Percentiles rank a stretch among this genome's conserved stretches.
Evolutionary conservation across 2,888 invertebrate genomes (phyloP).

Genomic region (Cyaniris semiargus): DNA sequence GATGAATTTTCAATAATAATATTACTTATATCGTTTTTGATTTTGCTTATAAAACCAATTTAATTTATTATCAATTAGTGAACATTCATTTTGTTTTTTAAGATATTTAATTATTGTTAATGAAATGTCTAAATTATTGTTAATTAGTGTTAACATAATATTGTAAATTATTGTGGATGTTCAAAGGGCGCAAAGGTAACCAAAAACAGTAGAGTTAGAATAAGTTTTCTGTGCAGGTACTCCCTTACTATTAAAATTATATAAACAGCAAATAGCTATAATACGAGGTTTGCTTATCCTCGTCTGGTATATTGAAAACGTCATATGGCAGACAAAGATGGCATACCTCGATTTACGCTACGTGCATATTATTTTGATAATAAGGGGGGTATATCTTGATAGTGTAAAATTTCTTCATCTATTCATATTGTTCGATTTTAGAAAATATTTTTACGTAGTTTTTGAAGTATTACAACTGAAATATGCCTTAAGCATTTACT

Average conservation of each 20-base stretch:
- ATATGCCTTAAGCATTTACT: conserved; percentile 25
- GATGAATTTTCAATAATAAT: not conserved
- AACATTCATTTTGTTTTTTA: too few relatives aligned
- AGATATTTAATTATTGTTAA: not conserved
- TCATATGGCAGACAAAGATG: too few relatives aligned
- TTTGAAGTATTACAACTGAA: not conserved
- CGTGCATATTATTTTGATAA: too few relatives aligned
- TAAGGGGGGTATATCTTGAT: not conserved
- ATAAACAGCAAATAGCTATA: too few relatives aligned
- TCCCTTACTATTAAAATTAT: not conserved
- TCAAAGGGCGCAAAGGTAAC: not conserved
- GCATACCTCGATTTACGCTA: not conserved
- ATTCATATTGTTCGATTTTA: not conserved
- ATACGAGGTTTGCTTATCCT: too few relatives aligned
- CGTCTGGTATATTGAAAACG: too few relatives aligned
- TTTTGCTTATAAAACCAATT: not conserved
- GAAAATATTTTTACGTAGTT: not conserved
- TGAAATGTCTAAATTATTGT: too few relatives aligned
- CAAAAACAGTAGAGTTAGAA: conserved; percentile 12
- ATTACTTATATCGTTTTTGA: not conserved
- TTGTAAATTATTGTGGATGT: not conserved
- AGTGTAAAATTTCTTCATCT: not conserved
- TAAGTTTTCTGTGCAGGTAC: not conserved
- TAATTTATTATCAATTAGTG: too few relatives aligned
- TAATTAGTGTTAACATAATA: not conserved